phyloP scores from a whole-genome alignment of 1,140 invertebrate species.

The Bombus picipes region DNA sequence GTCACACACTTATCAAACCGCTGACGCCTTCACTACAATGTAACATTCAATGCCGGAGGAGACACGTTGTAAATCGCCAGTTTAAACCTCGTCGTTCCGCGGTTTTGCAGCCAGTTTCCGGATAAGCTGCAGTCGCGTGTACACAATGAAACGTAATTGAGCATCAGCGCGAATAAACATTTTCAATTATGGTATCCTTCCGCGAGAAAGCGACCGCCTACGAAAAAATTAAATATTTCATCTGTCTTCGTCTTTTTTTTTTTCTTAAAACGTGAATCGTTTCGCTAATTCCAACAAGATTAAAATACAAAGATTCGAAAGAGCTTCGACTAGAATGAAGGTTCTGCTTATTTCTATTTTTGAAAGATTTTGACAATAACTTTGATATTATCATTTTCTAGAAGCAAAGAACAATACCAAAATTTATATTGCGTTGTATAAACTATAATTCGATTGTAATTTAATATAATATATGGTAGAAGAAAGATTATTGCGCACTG shows the following conservation, averaged over 20 bases:
- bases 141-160: constrained; percentile 38
- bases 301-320: too few relatives aligned
- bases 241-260: not conserved
- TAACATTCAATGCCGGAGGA: constrained; percentile 40
- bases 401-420: too few relatives aligned
- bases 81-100: constrained; percentile 55
- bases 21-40: constrained; percentile 69
- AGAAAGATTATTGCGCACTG: not conserved
- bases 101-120: constrained; percentile 40
- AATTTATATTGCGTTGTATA: not conserved
- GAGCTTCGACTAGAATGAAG: too few relatives aligned
- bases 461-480: not conserved
- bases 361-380: too few relatives aligned
- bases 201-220: not conserved
- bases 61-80: constrained; percentile 69
- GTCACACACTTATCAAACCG: constrained; percentile 59
- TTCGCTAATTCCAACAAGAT: too few relatives aligned
- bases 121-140: constrained; percentile 1
- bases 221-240: not conserved
- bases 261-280: too few relatives aligned
- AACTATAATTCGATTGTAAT: not conserved
- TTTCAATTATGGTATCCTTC: constrained; percentile 8
- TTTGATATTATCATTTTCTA: too few relatives aligned
- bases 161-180: constrained; percentile 28
- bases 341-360: too few relatives aligned